Base-by-base conservation (phyloP, 30 jellyfish, hydroid and myxozoan species). In the Cassiopea andromeda region DNA sequence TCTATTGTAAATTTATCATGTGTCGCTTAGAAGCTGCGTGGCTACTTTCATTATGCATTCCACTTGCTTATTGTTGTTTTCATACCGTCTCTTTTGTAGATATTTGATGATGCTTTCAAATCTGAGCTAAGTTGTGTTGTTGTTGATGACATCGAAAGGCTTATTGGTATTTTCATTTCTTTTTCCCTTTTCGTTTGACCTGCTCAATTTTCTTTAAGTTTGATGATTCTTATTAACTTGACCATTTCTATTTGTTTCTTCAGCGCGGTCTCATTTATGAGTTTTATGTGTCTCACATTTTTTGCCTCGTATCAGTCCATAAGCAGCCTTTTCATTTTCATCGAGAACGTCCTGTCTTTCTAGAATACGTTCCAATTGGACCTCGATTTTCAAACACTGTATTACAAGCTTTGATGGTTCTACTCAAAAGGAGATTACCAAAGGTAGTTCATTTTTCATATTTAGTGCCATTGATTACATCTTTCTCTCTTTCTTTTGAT, bases 61-160 rank as follows among this genome's bases (percentile, higher is more conserved):
- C 38, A 27, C 38, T 27, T 27, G 38, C 38, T 27, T 27, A 27
- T 27, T 27, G 38, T 27, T 27, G 38, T 27, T 27, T 27, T 27
- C 38, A 27, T 27, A 27, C 38, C 38, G 38, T n/a, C 58, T n/a
- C 59, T 73, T 81, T 80, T 76, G 7, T 47, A 91, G 97, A 77
- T 97, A 44, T 97, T 97, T 79, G 98, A 97, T 83, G 99, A 97
- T 84, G 98, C 98, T 8, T 97, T 84, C 88, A 93, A 91, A 84
- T 97, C 99, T 13, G 99, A 97, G 68, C 87, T 97, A 27, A 93
- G 98, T 80, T 97, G 99, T 44, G 75, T 97, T 73, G 98, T 97
- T 58, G 97, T 97, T 57, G 99, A 97, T 91, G 98, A 97, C 75
- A 97, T 97, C 69, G 99, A 97, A 83, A 69, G 99, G 27, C 91